Evolutionary conservation across 2,113 vertebrate genomes (phyloP).

Genomic region (Pontoporia blainvillei): DNA sequence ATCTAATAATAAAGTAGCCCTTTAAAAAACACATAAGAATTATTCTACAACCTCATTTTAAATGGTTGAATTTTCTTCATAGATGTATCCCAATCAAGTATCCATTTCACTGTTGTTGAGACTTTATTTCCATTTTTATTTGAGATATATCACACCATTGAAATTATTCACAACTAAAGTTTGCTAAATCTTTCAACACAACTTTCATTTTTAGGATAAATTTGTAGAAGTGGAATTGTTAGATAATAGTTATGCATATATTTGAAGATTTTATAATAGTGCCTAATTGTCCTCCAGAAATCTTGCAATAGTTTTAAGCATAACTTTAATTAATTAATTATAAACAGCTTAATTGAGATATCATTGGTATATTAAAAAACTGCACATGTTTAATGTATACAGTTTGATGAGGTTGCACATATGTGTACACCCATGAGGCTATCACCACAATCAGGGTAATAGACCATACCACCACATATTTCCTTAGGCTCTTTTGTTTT

Average conservation of each 20-base stretch:
- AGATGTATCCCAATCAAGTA: not conserved
- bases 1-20: not conserved
- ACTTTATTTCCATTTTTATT: conserved; percentile 7
- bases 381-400: not conserved
- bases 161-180: not conserved
- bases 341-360: not conserved
- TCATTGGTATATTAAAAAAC: not conserved
- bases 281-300: not conserved
- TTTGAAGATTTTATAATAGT: not conserved
- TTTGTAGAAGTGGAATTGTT: not conserved
- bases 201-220: not conserved
- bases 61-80: not conserved
- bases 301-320: not conserved
- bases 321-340: not conserved
- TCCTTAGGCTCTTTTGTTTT: not conserved
- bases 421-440: not conserved
- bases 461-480: not conserved
- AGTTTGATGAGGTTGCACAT: not conserved
- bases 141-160: not conserved
- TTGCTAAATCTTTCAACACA: not conserved
- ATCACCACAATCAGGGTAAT: not conserved
- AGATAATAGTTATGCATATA: not conserved
- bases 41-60: not conserved
- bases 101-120: not conserved
- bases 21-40: not conserved